Conservation (phyloP, 1,140 invertebrate species). For the Glossosoma conforme region DNA sequence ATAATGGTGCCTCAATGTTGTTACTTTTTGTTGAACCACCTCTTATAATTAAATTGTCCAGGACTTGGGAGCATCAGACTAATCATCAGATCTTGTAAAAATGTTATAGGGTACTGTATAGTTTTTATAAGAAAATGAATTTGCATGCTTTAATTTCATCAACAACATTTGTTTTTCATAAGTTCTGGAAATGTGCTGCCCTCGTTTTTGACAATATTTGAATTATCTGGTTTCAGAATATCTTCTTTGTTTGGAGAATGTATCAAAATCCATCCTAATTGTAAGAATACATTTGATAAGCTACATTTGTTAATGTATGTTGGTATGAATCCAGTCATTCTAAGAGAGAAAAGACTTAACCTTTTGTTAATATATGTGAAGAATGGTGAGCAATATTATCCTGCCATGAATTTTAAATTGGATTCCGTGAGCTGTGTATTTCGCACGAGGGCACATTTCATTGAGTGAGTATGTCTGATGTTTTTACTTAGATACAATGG, state of each 20-base stretch:
- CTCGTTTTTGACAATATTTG: too few relatives aligned
- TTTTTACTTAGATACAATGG: too few relatives aligned
- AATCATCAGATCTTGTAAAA: too few relatives aligned
- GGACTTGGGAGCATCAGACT: too few relatives aligned
- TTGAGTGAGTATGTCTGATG: slow-evolving; percentile 24
- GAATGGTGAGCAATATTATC: slow-evolving; percentile 21
- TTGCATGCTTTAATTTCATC: too few relatives aligned
- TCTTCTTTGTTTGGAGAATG: slow-evolving; percentile 3
- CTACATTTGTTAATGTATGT: slow-evolving; percentile 23
- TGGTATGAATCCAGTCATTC: slow-evolving; percentile 20
- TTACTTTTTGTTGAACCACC: too few relatives aligned
- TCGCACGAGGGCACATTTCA: slow-evolving; percentile 18
- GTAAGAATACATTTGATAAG: slow-evolving; percentile 15
- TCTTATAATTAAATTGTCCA: too few relatives aligned
- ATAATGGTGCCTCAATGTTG: too few relatives aligned
- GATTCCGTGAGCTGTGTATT: slow-evolving; percentile 18
- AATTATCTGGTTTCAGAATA: slow-evolving; percentile 18
- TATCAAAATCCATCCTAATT: slow-evolving; percentile 17
- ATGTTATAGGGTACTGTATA: too few relatives aligned
- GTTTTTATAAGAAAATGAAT: too few relatives aligned
- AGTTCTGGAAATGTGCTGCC: too few relatives aligned
- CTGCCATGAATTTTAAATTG: slow-evolving; percentile 6
- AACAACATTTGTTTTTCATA: too few relatives aligned
- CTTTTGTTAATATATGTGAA: slow-evolving; percentile 19
- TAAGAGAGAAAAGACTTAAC: slow-evolving; percentile 23